These are phyloP conservation scores for Amiota communis DNA, from an alignment of 2,888 invertebrate species.

Conservation along the genomic window DNA sequence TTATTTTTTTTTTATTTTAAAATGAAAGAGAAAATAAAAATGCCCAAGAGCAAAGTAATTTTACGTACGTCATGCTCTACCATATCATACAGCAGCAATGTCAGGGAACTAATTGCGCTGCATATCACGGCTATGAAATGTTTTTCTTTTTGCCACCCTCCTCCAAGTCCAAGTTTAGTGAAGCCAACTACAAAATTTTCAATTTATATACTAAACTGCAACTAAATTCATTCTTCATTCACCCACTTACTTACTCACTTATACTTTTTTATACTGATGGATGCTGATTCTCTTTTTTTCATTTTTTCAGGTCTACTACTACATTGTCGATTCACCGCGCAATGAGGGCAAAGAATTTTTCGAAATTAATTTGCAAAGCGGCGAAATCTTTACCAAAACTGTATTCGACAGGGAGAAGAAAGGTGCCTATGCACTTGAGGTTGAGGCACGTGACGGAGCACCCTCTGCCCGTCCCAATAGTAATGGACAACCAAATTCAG, in stretches of 20 bases:
- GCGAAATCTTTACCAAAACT: slow-evolving; percentile 94
- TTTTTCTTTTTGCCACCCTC: not conserved
- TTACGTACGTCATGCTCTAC: not conserved
- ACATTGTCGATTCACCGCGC: slow-evolving; percentile 91
- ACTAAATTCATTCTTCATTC: not conserved
- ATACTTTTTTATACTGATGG: too few relatives aligned
- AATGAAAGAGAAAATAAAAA: not conserved
- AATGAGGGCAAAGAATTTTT: slow-evolving; percentile 97
- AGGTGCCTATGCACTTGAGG: slow-evolving; percentile 96
- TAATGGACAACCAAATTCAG: slow-evolving; percentile 95
- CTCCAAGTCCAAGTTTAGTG: not conserved
- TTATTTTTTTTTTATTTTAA: not conserved
- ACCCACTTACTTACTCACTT: not conserved
- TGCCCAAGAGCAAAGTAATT: not conserved
- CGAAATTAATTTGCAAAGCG: slow-evolving; percentile 95
- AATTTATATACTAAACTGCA: slow-evolving; percentile 11
- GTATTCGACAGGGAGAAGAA: slow-evolving; percentile 99
- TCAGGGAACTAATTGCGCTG: slow-evolving; percentile 20
- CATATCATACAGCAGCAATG: slow-evolving; percentile 5
- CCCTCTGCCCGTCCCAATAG: slow-evolving; percentile 96
- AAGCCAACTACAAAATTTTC: slow-evolving; percentile 7
- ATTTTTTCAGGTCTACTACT: slow-evolving; percentile 88
- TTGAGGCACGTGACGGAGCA: slow-evolving; percentile 96
- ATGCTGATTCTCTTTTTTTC: not conserved
- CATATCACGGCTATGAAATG: not conserved